A percentile compares a stretch with the other conserved stretches of the same genome.
phyloP scores from a whole-genome alignment of 2,113 vertebrate genomes.

The Ammodramus savannarum region DNA sequence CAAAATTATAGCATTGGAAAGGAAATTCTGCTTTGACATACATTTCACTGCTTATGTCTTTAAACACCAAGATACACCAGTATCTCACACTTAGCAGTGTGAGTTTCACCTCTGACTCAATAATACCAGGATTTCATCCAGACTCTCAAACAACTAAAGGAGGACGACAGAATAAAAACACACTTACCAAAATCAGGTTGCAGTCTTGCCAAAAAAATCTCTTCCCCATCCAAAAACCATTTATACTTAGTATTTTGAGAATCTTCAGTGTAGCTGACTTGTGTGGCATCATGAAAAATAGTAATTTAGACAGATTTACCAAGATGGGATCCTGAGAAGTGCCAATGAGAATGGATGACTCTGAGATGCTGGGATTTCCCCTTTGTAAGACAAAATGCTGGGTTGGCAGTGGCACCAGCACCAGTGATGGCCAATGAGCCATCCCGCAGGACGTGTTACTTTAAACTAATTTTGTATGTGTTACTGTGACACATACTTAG shows the following conservation, averaged over 20 bases:
- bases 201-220: neutral
- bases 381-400: neutral
- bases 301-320: neutral
- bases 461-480: neutral
- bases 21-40: neutral
- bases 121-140: neutral
- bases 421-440: neutral
- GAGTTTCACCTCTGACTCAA: neutral
- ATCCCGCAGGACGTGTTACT: rapidly evolving
- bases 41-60: neutral
- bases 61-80: neutral
- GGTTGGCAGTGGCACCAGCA: neutral
- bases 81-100: neutral
- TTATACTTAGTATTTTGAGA: neutral
- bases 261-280: neutral
- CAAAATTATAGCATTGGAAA: neutral
- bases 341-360: neutral
- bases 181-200: neutral
- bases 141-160: neutral
- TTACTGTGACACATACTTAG: neutral
- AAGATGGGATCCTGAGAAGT: neutral
- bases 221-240: neutral
- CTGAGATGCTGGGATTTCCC: neutral
- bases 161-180: neutral
- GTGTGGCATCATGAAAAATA: neutral